These are phyloP conservation scores for Pediacus dermestoides DNA, from an alignment of 2,888 invertebrate species.

Conservation along the genomic window DNA sequence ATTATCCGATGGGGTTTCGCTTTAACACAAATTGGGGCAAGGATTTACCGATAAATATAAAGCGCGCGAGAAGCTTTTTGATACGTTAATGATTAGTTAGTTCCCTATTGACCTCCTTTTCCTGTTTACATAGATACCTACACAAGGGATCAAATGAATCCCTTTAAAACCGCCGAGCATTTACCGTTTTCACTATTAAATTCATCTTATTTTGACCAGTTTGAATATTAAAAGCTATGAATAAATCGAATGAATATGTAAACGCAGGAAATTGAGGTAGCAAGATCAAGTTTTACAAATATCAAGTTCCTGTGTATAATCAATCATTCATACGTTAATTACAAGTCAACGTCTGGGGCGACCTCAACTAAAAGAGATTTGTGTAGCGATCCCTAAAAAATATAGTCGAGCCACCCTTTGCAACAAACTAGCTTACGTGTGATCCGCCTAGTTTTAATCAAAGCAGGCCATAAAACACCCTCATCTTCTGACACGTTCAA, in stretches of 20 bases:
- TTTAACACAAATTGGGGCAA: too few species aligned
- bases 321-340: constrained; percentile 27
- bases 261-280: constrained; percentile 18
- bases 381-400: constrained; percentile 14
- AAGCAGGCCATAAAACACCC: constrained; percentile 37
- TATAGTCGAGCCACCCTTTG: constrained; percentile 11
- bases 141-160: too few species aligned
- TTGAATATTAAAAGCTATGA: constrained; percentile 15
- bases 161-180: too few species aligned
- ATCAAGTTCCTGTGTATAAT: constrained; percentile 20
- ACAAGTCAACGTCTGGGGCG: constrained; percentile 18
- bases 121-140: too few species aligned
- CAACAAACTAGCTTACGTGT: constrained; percentile 6
- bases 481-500: constrained; percentile 27
- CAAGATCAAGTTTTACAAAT: too few species aligned
- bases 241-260: constrained; percentile 18
- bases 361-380: constrained; percentile 15
- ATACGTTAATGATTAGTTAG: too few species aligned
- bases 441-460: constrained; percentile 38
- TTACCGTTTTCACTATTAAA: too few species aligned
- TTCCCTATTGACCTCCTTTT: too few species aligned
- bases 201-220: too few species aligned
- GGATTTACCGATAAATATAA: too few species aligned
- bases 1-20: too few species aligned
- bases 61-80: too few species aligned